phyloP scores from a whole-genome alignment of 1,140 invertebrate species.

The Lepidurus apus region DNA sequence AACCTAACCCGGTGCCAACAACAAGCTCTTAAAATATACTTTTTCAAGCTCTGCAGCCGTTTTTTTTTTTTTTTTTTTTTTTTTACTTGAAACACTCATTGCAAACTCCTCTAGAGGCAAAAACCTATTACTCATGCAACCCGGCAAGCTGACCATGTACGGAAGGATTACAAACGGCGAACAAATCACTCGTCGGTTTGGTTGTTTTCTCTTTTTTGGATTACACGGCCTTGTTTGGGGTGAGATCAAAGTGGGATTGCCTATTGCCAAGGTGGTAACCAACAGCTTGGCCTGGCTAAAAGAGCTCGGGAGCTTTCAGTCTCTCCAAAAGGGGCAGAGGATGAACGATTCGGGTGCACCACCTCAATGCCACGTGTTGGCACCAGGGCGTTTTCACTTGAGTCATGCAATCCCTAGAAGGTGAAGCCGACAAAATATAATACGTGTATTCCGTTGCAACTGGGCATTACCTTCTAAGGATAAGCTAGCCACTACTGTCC shows the following conservation, averaged over 20 bases:
- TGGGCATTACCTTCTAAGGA: slow-evolving; percentile 1
- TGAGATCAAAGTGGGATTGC: too few species aligned
- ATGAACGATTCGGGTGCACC: neutral
- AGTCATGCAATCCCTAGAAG: slow-evolving; percentile 17
- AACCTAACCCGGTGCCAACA: neutral
- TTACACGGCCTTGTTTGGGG: too few species aligned
- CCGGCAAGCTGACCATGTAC: neutral
- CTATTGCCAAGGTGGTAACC: too few species aligned
- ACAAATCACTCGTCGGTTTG: neutral
- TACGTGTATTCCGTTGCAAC: neutral
- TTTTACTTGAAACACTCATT: neutral
- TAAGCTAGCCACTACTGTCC: neutral
- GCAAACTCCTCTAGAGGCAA: neutral
- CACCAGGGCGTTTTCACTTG: neutral
- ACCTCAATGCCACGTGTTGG: slow-evolving; percentile 12
- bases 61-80: neutral
- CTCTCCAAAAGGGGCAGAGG: neutral
- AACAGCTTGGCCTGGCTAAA: too few species aligned
- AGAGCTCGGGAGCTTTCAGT: too few species aligned
- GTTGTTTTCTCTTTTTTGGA: neutral
- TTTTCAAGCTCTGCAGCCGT: neutral
- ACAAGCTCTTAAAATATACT: slow-evolving; percentile 11
- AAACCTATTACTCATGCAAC: neutral
- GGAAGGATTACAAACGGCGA: neutral
- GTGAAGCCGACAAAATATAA: neutral